Conservation (phyloP, 2,888 invertebrate genomes). For the Euplexia lucipara region DNA sequence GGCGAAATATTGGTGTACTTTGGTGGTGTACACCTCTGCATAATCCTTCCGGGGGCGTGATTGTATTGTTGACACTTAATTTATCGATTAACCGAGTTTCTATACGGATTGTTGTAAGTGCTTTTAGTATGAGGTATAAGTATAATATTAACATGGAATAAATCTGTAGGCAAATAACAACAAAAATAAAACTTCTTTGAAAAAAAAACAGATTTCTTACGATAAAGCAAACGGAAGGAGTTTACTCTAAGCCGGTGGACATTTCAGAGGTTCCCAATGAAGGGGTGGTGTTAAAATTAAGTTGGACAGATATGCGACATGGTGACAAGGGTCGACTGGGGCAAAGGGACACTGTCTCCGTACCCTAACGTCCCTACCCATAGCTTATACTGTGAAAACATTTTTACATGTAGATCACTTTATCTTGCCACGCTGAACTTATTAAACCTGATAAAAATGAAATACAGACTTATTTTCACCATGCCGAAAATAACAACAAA, state of each 20-base stretch:
- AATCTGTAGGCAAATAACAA: neutral
- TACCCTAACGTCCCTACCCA: constrained; percentile 55
- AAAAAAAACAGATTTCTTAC: constrained; percentile 36
- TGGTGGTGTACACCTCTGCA: no score
- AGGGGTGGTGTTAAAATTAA: constrained; percentile 80
- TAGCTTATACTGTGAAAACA: constrained; percentile 63
- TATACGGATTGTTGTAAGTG: no score
- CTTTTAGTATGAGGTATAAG: no score
- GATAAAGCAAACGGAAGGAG: constrained; percentile 58
- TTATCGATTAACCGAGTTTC: no score
- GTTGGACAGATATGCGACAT: constrained; percentile 85
- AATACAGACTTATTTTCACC: constrained; percentile 31
- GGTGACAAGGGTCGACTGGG: constrained; percentile 84
- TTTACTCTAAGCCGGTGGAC: constrained; percentile 66
- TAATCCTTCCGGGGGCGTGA: no score
- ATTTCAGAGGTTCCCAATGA: constrained; percentile 63
- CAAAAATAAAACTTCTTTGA: constrained; percentile 1
- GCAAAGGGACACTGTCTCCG: constrained; percentile 61
- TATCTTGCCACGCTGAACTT: constrained; percentile 52
- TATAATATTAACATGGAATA: neutral
- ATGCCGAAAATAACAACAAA: constrained; percentile 3
- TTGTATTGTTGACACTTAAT: no score
- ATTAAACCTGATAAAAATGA: constrained; percentile 54
- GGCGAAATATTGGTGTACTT: no score
- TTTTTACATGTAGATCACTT: constrained; percentile 58